Evolutionary conservation across 2,797 vertebrate genomes (phyloP).

Genomic region (Dendrocincla tyrannina): DNA sequence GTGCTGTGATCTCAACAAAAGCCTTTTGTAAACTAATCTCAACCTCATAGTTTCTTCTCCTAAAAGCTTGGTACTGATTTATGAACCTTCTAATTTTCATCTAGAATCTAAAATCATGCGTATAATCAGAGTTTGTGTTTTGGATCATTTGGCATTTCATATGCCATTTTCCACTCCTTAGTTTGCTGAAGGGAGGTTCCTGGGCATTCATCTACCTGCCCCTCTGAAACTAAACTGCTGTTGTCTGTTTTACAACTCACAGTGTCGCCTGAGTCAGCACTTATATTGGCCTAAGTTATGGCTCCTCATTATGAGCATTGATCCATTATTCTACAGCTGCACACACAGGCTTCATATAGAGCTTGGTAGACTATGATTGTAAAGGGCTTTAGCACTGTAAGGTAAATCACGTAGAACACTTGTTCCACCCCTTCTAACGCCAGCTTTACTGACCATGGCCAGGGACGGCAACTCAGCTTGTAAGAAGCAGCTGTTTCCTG

Average conservation of each 20-base stretch:
- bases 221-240: conserved; percentile 36
- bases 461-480: background rate
- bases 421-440: background rate
- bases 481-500: background rate
- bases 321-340: conserved; percentile 28
- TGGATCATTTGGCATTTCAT: background rate
- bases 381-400: background rate
- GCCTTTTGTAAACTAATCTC: background rate
- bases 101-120: background rate
- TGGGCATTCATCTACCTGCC: background rate
- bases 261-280: background rate
- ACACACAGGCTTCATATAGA: background rate
- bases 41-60: background rate
- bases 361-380: background rate
- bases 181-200: background rate
- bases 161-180: background rate
- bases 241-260: background rate
- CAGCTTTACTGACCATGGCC: background rate
- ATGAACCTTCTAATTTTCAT: background rate
- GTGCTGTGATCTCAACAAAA: background rate
- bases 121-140: background rate
- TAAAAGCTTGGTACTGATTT: background rate
- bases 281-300: background rate
- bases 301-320: background rate
- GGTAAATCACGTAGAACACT: background rate